Base-by-base conservation (phyloP, 1,140 invertebrate genomes). In the Trichomalopsis sarcophagae region DNA sequence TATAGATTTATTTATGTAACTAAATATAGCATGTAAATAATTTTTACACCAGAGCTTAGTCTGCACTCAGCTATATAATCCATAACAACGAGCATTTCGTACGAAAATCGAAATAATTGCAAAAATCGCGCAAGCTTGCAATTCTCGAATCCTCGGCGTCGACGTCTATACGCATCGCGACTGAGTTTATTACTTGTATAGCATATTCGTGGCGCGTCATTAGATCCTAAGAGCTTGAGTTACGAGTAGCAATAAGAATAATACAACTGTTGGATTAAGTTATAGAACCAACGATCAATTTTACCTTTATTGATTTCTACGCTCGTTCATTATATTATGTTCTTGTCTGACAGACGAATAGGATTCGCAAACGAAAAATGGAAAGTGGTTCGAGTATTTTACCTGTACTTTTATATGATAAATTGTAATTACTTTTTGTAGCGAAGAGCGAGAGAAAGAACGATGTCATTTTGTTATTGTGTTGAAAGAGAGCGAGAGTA, bases 401-500 rank as follows among this genome's bases (percentile, higher is more conserved):
- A 44, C 50, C 76, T 83, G n/a, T 77, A 73, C n/a, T 71, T 77
- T 40, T 36, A 40, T 78, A 78, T 62, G 79, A 36, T 50, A 81
- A 85, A 69, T 74, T 85, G 74, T 84, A 80, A 47, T 85, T 83
- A 82, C 11, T 81, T 81, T 87, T 82, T 86, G 76, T 87, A 85
- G 77, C 27, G 27, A 27, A 81, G 86, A 86, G 81, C 82, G 81
- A 84, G 62, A 66, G 27, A 23, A 77, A 50, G 79, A 75, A 81
- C 81, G 85, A 69, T 71, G 80, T 81, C 79, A 82, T 86, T 86
- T 77, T 36, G 75, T 74, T 44, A 68, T 44, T 66, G 47, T 75
- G 47, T 30, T 44, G 68, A 71, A 66, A 83, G 73, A 77, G 81
- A 86, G 81, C 82, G 81, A 84, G 23, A 71, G 27, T 21, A 83